Evolutionary conservation across 2,888 invertebrate genomes (phyloP).

Genomic region (Eretmocerus hayati): DNA sequence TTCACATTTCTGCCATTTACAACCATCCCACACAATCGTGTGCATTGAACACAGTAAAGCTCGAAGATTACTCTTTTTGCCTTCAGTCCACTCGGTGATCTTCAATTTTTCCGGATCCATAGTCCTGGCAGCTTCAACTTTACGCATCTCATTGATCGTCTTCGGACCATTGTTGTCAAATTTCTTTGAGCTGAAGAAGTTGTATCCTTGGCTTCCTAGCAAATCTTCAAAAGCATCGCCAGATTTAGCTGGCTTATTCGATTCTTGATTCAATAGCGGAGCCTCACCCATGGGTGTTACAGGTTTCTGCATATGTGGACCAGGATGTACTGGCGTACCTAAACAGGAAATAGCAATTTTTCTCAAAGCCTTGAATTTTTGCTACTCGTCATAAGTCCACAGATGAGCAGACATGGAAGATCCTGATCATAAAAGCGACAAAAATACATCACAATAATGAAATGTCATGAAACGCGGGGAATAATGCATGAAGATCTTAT

Average conservation of each 20-base stretch:
- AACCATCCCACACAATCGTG: conserved; percentile 86
- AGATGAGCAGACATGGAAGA: too few relatives aligned
- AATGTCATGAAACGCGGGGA: too few relatives aligned
- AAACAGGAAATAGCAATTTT: too few relatives aligned
- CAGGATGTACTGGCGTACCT: conserved; percentile 48
- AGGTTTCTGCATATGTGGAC: conserved; percentile 41
- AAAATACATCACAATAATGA: too few relatives aligned
- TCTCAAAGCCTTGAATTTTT: too few relatives aligned
- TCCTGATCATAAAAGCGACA: too few relatives aligned
- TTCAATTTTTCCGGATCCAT: conserved; percentile 90
- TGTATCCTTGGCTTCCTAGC: conserved; percentile 83
- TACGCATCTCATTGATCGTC: conserved; percentile 90
- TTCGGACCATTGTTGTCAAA: conserved; percentile 69
- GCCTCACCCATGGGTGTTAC: conserved; percentile 27
- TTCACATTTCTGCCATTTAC: conserved; percentile 86
- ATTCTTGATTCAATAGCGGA: conserved; percentile 13
- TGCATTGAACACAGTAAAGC: conserved; percentile 92
- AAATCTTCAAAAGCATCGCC: conserved; percentile 84
- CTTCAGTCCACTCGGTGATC: conserved; percentile 79
- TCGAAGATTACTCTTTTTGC: conserved; percentile 93
- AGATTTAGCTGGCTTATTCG: conserved; percentile 47
- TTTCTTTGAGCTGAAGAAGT: conserved; percentile 64
- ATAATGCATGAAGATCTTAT: too few relatives aligned
- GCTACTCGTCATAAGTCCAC: too few relatives aligned
- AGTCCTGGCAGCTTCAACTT: conserved; percentile 74